These are phyloP conservation scores for Batillaria attramentaria DNA, from an alignment of 1,140 invertebrate genomes.

Conservation along the genomic window DNA sequence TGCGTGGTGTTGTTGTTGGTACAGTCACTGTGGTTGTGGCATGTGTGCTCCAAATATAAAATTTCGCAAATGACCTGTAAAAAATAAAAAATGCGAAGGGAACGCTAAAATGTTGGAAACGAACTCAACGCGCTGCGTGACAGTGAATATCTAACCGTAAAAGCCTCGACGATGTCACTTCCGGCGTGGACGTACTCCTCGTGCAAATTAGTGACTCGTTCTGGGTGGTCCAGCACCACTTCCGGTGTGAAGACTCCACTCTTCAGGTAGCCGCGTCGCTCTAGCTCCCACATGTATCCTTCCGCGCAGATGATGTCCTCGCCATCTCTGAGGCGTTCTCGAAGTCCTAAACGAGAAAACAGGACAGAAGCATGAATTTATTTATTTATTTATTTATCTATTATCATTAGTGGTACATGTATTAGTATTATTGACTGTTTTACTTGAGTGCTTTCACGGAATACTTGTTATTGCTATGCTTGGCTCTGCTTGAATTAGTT, in stretches of 20 bases:
- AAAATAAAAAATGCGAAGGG: too few species aligned
- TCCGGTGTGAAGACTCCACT: constrained; percentile 59
- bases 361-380: not conserved
- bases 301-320: constrained; percentile 57
- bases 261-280: constrained; percentile 56
- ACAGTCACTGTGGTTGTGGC: too few species aligned
- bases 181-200: constrained; percentile 63
- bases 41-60: too few species aligned
- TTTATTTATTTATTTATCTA: not conserved
- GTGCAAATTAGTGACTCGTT: constrained; percentile 50
- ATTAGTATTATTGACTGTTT: not conserved
- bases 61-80: too few species aligned
- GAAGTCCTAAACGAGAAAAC: constrained; percentile 42
- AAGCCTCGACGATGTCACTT: constrained; percentile 62
- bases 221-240: constrained; percentile 59
- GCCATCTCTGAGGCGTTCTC: constrained; percentile 48
- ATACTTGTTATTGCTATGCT: not conserved
- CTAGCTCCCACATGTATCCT: constrained; percentile 65
- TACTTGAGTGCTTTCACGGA: not conserved
- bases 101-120: too few species aligned
- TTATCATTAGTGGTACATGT: not conserved
- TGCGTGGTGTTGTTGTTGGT: too few species aligned
- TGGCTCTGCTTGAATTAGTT: not conserved
- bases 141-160: too few species aligned
- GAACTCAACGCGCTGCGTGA: too few species aligned